Evolutionary conservation across 2,888 invertebrate genomes (phyloP).

Genomic region (Adelognathus sp.): DNA sequence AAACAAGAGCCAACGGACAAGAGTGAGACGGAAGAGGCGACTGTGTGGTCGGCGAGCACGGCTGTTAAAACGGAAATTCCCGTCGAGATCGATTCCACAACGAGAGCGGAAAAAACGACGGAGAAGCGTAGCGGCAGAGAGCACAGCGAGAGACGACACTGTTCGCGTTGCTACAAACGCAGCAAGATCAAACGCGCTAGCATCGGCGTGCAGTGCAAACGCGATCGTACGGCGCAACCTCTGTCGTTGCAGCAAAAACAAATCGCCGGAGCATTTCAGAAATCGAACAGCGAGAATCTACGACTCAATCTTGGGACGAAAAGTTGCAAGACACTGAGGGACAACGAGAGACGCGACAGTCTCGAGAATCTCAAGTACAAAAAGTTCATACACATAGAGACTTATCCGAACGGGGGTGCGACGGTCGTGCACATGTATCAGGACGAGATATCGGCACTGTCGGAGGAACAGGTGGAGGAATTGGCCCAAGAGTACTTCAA

Average conservation of each 20-base stretch:
- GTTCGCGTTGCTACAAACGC: constrained; percentile 87
- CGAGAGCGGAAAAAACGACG: constrained; percentile 60
- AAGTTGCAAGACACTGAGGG: constrained; percentile 71
- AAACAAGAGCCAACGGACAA: constrained; percentile 68
- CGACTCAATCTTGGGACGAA: constrained; percentile 77
- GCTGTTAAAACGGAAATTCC: constrained; percentile 25
- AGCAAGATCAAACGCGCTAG: constrained; percentile 87
- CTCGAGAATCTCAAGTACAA: constrained; percentile 85
- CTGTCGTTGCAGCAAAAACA: constrained; percentile 67
- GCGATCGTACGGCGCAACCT: constrained; percentile 81
- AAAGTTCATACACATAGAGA: constrained; percentile 92
- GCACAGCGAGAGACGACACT: constrained; percentile 79
- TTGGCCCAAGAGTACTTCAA: constrained; percentile 94
- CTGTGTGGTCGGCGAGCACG: constrained; percentile 18
- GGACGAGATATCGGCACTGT: constrained; percentile 91
- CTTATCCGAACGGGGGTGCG: constrained; percentile 97
- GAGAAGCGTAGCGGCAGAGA: constrained; percentile 74
- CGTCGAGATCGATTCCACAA: constrained; percentile 54
- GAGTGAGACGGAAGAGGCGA: constrained; percentile 19
- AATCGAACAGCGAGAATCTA: constrained; percentile 73
- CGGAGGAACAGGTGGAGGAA: constrained; percentile 87
- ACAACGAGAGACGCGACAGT: constrained; percentile 68
- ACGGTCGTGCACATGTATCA: constrained; percentile 95
- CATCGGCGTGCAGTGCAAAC: constrained; percentile 88
- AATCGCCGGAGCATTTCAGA: constrained; percentile 66